Evolutionary conservation across 2,113 vertebrate species (phyloP).

Genomic region (Hippocampus zosterae): DNA sequence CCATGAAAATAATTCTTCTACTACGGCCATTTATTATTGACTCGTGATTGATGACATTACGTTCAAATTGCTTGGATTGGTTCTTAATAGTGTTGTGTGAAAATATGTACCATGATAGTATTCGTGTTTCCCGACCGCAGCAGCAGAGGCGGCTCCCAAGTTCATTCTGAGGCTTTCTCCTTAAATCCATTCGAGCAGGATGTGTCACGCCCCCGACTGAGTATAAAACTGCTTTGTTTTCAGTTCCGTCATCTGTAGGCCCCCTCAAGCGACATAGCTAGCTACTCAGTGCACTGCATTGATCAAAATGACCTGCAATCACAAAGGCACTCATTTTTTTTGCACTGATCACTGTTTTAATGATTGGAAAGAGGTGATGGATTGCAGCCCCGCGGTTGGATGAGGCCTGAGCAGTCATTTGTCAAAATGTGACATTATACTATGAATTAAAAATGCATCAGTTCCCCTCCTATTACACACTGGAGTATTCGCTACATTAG

Average conservation of each 20-base stretch:
- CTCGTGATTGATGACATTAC: background rate
- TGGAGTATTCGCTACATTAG: conserved; percentile 29
- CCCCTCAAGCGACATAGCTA: conserved; percentile 10
- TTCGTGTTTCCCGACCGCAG: conserved; percentile 9
- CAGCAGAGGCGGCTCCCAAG: conserved; percentile 1
- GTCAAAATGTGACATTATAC: conserved; percentile 31
- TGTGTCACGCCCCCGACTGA: background rate
- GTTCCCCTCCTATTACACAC: conserved; percentile 23
- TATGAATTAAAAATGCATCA: conserved; percentile 48
- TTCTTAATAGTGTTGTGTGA: background rate
- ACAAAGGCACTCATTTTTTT: background rate
- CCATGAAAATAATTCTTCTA: too few relatives aligned
- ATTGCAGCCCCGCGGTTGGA: conserved; percentile 29
- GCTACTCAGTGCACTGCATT: conserved; percentile 12
- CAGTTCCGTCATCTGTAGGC: background rate
- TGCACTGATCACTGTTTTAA: conserved; percentile 30
- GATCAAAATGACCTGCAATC: conserved; percentile 26
- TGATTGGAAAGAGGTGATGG: conserved; percentile 30
- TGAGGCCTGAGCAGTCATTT: conserved; percentile 19
- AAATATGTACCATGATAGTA: background rate
- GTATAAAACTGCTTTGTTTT: conserved; percentile 7
- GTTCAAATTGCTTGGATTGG: background rate
- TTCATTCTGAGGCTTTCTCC: background rate
- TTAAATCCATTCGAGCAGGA: background rate
- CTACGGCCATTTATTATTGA: background rate